Conservation (phyloP, 2,888 invertebrate genomes). For the Amiota communis region DNA sequence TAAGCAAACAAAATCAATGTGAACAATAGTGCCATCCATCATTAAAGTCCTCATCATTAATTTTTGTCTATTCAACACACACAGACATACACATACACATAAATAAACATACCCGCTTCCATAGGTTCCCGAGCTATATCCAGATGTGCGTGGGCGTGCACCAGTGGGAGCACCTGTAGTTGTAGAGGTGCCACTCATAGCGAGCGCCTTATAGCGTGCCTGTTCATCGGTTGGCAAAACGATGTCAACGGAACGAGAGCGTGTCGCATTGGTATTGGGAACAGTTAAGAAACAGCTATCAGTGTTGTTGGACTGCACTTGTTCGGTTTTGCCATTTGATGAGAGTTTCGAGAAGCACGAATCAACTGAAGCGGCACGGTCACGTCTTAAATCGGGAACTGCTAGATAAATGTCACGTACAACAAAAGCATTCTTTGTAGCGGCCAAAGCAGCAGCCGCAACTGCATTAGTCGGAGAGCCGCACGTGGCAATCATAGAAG, state of each 20-base stretch:
- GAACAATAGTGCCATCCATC: too few relatives aligned
- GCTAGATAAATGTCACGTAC: slow-evolving; percentile 84
- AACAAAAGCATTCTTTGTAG: slow-evolving; percentile 61
- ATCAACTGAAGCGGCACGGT: slow-evolving; percentile 90
- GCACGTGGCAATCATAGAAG: slow-evolving; percentile 72
- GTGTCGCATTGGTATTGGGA: slow-evolving; percentile 80
- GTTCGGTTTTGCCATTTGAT: slow-evolving; percentile 80
- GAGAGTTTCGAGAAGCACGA: slow-evolving; percentile 87
- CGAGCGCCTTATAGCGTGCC: slow-evolving; percentile 88
- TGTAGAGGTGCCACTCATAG: slow-evolving; percentile 76
- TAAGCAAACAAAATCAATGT: too few relatives aligned
- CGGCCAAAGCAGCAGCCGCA: slow-evolving; percentile 7
- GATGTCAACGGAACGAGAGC: slow-evolving; percentile 90
- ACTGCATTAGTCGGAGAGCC: slow-evolving; percentile 58
- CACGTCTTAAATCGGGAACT: slow-evolving; percentile 87
- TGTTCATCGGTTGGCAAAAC: slow-evolving; percentile 89
- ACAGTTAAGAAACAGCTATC: slow-evolving; percentile 78
- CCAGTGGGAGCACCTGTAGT: slow-evolving; percentile 42
- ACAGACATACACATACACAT: too few relatives aligned
- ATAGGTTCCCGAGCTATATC: slow-evolving; percentile 38
- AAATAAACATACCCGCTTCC: slow-evolving; percentile 58
- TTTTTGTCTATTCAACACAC: too few relatives aligned
- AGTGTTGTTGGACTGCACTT: slow-evolving; percentile 79
- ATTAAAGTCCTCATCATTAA: too few relatives aligned
- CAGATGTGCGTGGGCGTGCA: not conserved